Evolutionary conservation across 2,113 vertebrate genomes (phyloP).

Genomic region (Poeciliopsis occidentalis): DNA sequence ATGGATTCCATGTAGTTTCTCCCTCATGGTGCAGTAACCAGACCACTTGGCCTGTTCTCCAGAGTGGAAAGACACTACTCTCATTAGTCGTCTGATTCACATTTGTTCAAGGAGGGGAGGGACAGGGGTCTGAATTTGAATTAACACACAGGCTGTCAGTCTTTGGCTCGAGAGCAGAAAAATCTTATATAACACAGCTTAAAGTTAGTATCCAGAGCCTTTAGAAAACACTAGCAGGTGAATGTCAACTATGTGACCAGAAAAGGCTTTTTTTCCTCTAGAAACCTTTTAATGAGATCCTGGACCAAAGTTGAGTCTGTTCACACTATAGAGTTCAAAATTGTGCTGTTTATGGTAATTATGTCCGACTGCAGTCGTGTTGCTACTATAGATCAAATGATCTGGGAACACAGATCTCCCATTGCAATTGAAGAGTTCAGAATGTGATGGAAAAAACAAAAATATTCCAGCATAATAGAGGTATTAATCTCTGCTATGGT

Average conservation of each 20-base stretch:
- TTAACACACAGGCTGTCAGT: constrained; percentile 74
- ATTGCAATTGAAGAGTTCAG: neutral
- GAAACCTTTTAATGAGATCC: neutral
- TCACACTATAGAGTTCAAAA: neutral
- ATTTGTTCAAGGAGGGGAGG: constrained; percentile 70
- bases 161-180: constrained; percentile 57
- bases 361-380: neutral
- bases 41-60: constrained; percentile 52
- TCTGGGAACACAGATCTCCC: neutral
- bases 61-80: constrained; percentile 60
- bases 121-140: constrained; percentile 67
- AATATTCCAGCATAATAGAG: neutral
- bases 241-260: neutral
- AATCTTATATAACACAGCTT: constrained; percentile 61
- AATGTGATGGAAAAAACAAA: neutral
- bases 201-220: constrained; percentile 31
- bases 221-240: constrained; percentile 16
- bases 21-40: constrained; percentile 47
- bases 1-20: constrained; percentile 69
- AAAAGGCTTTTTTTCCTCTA: neutral
- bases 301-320: neutral
- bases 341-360: neutral
- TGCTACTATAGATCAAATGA: neutral
- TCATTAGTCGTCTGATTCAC: constrained; percentile 74
- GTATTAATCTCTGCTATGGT: neutral